Evolutionary conservation across 2,113 vertebrate genomes (phyloP).

Genomic region (Equus quagga): DNA sequence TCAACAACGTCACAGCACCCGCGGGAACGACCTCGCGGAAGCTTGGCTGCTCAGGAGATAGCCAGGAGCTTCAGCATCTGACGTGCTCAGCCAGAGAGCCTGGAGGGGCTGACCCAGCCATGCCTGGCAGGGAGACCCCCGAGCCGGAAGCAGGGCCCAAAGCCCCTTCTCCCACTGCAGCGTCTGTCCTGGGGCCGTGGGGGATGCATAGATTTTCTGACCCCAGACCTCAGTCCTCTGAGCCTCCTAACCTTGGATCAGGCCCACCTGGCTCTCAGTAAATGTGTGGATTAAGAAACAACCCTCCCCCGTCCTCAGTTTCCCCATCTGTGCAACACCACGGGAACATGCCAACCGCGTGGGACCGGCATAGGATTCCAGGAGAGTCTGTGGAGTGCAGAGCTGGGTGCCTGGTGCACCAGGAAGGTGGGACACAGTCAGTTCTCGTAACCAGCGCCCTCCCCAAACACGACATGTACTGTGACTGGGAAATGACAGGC

Average conservation of each 20-base stretch:
- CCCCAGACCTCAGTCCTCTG: background rate
- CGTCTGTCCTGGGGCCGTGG: rapidly evolving
- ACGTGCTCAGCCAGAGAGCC: background rate
- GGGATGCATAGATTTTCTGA: background rate
- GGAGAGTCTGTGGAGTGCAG: background rate
- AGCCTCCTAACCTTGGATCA: background rate
- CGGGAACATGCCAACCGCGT: rapidly evolving
- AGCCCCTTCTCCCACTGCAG: background rate
- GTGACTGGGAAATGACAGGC: rapidly evolving
- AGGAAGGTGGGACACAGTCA: background rate
- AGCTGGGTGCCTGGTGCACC: no score
- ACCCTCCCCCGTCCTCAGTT: background rate
- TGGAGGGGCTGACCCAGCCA: background rate
- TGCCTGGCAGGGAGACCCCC: background rate
- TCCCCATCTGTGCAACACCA: background rate
- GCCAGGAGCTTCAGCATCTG: background rate
- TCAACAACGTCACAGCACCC: background rate
- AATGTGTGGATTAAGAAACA: background rate
- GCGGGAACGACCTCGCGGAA: rapidly evolving
- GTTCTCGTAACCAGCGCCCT: background rate
- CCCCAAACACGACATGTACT: no score
- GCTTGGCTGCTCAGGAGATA: background rate
- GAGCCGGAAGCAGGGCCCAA: rapidly evolving
- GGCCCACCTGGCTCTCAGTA: background rate
- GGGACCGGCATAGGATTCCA: background rate